Evolutionary conservation across 2,113 vertebrate genomes (phyloP), one percentile per base, ranked within the genome.

Genomic region (Origma solitaria): DNA sequence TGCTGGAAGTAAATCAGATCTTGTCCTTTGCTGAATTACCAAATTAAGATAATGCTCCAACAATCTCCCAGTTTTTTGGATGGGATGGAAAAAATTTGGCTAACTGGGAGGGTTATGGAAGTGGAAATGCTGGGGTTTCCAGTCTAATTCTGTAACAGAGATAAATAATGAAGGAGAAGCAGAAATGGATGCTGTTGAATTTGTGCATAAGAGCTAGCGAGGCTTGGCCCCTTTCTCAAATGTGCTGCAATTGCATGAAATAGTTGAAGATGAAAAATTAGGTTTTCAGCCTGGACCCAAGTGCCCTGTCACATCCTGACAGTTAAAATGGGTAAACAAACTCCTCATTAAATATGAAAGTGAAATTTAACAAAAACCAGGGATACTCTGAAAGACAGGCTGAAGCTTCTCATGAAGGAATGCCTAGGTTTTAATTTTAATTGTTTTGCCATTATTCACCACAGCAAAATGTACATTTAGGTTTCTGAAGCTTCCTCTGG

Each of bases 141-240:
- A 0, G 19, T 51, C 21, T 47, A 60, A n/a, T 79, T 69, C 57
- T 85, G 44, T 82, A 85, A 84, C n/a, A 71, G 14, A 30, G 16
- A 87, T 38, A 47, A 76, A 56, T 92, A 71, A 71, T 40, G 49
- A 71, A 62, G n/a, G 38, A 73, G 56, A 45, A 92, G 56, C 33
- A 95, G 69, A 89, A 83, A 66, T 14, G 4, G 60, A 56, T 28
- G 40, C 11, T 71, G 70, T 37, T 76, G 33, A 62, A 64, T 60
- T 75, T 62, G 10, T 66, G 35, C 0, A 0, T 50, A n/a, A 13
- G 73, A 64, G 38, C 38, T 71, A 65, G 12, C 2, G 2, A 70
- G 53, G 51, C 57, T 79, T 92, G 65, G 23, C 15, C 23, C 6
- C 38, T 90, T 86, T 78, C 60, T 95, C 33, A 33, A 57, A 81